Evolutionary conservation across 2,888 invertebrate genomes (phyloP).

Genomic region (Helobdella robusta): DNA sequence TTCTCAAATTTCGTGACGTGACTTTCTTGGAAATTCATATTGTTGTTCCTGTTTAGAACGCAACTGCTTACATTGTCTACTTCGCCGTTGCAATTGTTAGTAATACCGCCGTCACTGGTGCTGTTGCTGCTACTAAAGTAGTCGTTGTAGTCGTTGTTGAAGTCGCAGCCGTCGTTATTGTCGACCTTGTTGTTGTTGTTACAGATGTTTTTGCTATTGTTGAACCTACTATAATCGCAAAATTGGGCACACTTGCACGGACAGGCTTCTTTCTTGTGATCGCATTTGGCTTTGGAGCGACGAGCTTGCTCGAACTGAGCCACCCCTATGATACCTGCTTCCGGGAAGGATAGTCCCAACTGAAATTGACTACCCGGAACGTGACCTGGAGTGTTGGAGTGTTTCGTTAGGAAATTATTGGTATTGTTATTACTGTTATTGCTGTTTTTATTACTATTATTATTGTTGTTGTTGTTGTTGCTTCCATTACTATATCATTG

Average conservation of each 20-base stretch:
- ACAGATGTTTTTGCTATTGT: conserved; percentile 11
- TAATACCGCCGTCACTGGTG: no score
- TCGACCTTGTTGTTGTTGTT: conserved; percentile 10
- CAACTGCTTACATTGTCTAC: background rate
- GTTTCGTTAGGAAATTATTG: background rate
- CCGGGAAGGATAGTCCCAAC: conserved; percentile 22
- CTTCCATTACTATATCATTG: no score
- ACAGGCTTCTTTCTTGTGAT: background rate
- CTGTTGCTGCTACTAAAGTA: background rate
- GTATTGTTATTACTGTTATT: no score
- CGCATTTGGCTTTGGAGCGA: background rate
- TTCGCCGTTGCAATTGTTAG: background rate
- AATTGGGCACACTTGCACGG: background rate
- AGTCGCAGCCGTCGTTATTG: background rate
- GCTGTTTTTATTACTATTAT: no score
- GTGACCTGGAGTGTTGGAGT: conserved; percentile 9
- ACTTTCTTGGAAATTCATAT: no score
- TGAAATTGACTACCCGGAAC: conserved; percentile 15
- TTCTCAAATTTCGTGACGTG: no score
- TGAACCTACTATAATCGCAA: background rate
- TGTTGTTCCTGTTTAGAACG: no score
- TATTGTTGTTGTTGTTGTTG: no score
- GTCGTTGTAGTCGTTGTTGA: background rate
- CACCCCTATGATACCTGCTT: conserved; percentile 18
- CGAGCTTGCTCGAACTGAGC: conserved; percentile 14